Evolutionary conservation across 2,888 invertebrate genomes (phyloP).

Genomic region (Brachycybe producta): DNA sequence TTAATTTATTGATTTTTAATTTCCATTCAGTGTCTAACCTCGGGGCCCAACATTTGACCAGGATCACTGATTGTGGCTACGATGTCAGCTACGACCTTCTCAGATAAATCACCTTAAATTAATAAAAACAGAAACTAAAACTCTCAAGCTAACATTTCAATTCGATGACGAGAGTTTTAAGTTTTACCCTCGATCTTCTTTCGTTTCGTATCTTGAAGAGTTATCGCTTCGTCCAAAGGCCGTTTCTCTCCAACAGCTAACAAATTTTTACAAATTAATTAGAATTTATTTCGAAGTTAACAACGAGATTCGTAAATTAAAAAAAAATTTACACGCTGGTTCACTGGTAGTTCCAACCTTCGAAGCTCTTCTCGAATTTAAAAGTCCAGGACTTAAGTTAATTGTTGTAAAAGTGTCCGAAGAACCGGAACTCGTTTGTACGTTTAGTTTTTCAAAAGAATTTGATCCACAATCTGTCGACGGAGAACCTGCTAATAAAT

Average conservation of each 20-base stretch:
- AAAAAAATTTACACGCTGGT: slow-evolving; percentile 10
- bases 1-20: neutral
- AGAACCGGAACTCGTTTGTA: slow-evolving; percentile 35
- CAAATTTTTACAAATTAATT: neutral
- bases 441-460: slow-evolving; percentile 52
- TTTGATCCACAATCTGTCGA: slow-evolving; percentile 29
- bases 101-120: slow-evolving; percentile 49
- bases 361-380: slow-evolving; percentile 16
- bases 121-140: slow-evolving; percentile 11
- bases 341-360: slow-evolving; percentile 16
- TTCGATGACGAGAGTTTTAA: slow-evolving; percentile 1
- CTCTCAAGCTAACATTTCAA: no score
- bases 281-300: neutral
- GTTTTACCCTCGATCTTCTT: slow-evolving; percentile 24
- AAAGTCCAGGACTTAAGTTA: slow-evolving; percentile 48
- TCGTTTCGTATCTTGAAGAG: slow-evolving; percentile 28
- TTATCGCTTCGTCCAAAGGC: slow-evolving; percentile 26
- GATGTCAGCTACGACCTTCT: slow-evolving; percentile 65
- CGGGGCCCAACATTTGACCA: slow-evolving; percentile 68
- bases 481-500: slow-evolving; percentile 6
- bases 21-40: slow-evolving; percentile 45
- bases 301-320: neutral
- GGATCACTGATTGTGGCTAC: slow-evolving; percentile 71
- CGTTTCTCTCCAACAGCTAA: slow-evolving; percentile 27
- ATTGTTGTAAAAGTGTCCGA: slow-evolving; percentile 55